A percentile compares a stretch with the other conserved stretches of the same genome.
These are phyloP conservation scores for Troilus luridus DNA, from an alignment of 2,888 invertebrate genomes.

Conservation along the genomic window DNA sequence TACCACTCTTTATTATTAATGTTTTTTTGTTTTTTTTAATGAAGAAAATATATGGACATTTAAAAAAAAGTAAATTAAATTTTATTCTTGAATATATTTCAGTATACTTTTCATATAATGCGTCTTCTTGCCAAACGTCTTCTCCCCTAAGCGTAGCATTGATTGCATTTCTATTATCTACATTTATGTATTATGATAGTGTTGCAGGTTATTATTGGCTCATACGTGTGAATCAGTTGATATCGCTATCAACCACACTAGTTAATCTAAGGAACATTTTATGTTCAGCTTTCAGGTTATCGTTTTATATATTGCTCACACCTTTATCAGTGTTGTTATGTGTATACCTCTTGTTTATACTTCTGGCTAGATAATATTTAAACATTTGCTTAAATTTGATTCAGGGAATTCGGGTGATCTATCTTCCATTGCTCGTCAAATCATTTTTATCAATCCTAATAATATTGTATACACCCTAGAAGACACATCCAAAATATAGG, in stretches of 20 bases:
- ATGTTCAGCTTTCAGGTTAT: not conserved
- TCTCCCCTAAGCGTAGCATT: too few relatives aligned
- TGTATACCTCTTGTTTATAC: not conserved
- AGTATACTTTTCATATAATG: too few relatives aligned
- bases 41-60: too few relatives aligned
- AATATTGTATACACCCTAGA: too few relatives aligned
- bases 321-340: not conserved
- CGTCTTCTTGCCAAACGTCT: too few relatives aligned
- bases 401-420: not conserved
- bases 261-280: not conserved
- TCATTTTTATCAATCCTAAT: not conserved
- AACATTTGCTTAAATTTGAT: not conserved
- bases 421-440: not conserved
- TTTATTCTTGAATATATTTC: too few relatives aligned
- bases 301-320: not conserved
- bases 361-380: not conserved
- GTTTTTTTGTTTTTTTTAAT: too few relatives aligned
- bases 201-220: not conserved
- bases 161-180: too few relatives aligned
- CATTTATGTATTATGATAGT: not conserved
- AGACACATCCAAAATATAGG: too few relatives aligned
- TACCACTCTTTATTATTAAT: too few relatives aligned
- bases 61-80: too few relatives aligned
- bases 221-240: not conserved
- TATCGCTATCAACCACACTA: not conserved